These are phyloP conservation scores for Hymenochirus boettgeri DNA, from an alignment of 2,113 vertebrate species.

Conservation along the genomic window DNA sequence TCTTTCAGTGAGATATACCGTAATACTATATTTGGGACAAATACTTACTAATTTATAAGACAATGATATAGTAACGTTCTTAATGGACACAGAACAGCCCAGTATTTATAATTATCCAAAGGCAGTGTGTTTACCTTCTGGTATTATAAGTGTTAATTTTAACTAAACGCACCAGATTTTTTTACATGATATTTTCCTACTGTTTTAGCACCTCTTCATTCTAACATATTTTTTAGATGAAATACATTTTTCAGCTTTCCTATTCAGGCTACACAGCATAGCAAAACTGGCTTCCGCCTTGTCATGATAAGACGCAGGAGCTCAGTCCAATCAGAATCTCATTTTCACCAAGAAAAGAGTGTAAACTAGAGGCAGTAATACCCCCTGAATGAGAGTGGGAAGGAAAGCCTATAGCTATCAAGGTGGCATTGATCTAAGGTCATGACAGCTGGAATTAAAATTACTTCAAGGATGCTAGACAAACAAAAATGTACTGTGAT, in stretches of 20 bases:
- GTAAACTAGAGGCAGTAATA: conserved; percentile 50
- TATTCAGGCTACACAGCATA: conserved; percentile 15
- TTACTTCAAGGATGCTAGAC: conserved; percentile 21
- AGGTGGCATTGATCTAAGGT: conserved; percentile 16
- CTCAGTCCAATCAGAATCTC: conserved; percentile 51
- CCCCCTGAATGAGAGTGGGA: conserved; percentile 37
- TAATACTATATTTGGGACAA: too few species aligned
- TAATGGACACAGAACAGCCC: too few species aligned
- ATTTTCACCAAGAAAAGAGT: conserved; percentile 54
- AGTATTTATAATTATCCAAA: too few species aligned
- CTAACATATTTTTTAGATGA: conserved; percentile 9
- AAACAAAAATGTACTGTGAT: conserved; percentile 30
- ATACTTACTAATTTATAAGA: too few species aligned
- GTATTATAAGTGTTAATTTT: conserved; percentile 2
- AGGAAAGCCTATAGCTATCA: conserved; percentile 36
- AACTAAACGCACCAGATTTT: background rate
- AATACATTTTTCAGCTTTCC: conserved; percentile 33
- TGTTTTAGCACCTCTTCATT: conserved; percentile 4
- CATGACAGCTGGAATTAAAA: conserved; percentile 39
- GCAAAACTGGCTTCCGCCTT: conserved; percentile 14
- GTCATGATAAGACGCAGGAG: conserved; percentile 42
- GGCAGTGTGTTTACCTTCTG: background rate
- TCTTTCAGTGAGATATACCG: too few species aligned
- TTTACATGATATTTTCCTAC: conserved; percentile 5
- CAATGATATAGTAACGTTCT: too few species aligned